Conservation (phyloP, 92 coral and sea anemone species). For the Muricea muricata region DNA sequence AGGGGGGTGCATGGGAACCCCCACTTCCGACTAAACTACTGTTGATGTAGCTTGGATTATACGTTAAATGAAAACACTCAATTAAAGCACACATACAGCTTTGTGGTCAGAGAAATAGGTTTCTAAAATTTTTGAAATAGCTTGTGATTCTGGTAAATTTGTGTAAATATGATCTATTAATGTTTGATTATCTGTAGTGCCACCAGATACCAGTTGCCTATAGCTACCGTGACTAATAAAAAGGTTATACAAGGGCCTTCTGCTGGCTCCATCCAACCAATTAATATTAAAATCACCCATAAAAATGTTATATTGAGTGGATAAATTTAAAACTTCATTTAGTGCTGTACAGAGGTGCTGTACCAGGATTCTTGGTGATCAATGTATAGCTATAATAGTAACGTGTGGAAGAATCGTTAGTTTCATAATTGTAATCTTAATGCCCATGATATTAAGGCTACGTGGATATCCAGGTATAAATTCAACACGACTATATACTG, state of each 20-base stretch:
- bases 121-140: not conserved
- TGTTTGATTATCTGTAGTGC: not conserved
- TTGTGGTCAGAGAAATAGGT: not conserved
- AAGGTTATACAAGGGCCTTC: not conserved
- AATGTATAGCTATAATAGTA: too few relatives aligned
- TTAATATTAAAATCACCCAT: too few relatives aligned
- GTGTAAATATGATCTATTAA: not conserved
- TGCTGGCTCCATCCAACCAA: not conserved
- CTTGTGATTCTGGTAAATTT: not conserved
- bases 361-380: too few relatives aligned
- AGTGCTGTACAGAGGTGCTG: too few relatives aligned
- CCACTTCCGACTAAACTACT: too few relatives aligned
- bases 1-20: too few relatives aligned
- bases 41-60: not conserved
- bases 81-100: not conserved
- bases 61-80: not conserved
- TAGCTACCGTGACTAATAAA: too few relatives aligned
- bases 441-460: not conserved
- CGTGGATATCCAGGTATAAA: not conserved
- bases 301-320: too few relatives aligned
- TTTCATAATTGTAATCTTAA: too few relatives aligned
- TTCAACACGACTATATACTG: not conserved
- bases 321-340: too few relatives aligned
- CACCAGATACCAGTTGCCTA: too few relatives aligned
- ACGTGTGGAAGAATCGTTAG: too few relatives aligned